Base-by-base conservation (phyloP, 2,113 vertebrate species). In the Epinephelus cyanopodus region DNA sequence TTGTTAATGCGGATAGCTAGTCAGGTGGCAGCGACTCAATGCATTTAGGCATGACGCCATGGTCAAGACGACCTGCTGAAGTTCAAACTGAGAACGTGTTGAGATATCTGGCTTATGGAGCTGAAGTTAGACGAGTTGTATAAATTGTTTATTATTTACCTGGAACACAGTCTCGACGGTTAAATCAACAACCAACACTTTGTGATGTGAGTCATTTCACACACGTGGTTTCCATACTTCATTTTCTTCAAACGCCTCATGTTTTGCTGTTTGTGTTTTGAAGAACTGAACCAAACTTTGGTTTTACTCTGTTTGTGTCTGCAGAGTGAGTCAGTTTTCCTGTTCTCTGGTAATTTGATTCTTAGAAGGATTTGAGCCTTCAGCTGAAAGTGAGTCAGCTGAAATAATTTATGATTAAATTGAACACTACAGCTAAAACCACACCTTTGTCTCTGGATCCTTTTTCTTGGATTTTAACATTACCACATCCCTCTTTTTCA, bases 301-400 rank as follows among this genome's bases (percentile, higher is more conserved):
- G 6, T 18, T 54, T n/a, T 21, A 10, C 3, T 57, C 15, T 65
- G 42, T 74, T 78, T 42, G 53, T 65, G 45, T 73, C 5, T 21
- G 23, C 4, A 12, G 25, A 70, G 27, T 21, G 53, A 48, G 21
- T 74, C 52, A 18, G 14, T 29, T 53, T 73, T 56, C 56, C 53
- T 0, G 62, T 56, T 73, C 68, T 39, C 21, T 42, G 33, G 47
- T 57, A 1, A 15, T 70, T 70, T 71, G 23, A 54, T 86, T 74
- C 58, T 65, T 1, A 42, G 64, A 70, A 74, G 3, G 12, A 74
- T 77, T 68, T 56, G 19, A 74, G 7, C 21, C 6, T 67, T 60
- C 27, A 39, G 21, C 1, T 17, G 37, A 72, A 83, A 0, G 4
- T 42, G 23, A 37, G 11, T 48, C 23, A 7, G 1, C 4, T 23